These are phyloP conservation scores for Drosophila prolongata DNA, from an alignment of 2,888 invertebrate species.

Conservation along the genomic window DNA sequence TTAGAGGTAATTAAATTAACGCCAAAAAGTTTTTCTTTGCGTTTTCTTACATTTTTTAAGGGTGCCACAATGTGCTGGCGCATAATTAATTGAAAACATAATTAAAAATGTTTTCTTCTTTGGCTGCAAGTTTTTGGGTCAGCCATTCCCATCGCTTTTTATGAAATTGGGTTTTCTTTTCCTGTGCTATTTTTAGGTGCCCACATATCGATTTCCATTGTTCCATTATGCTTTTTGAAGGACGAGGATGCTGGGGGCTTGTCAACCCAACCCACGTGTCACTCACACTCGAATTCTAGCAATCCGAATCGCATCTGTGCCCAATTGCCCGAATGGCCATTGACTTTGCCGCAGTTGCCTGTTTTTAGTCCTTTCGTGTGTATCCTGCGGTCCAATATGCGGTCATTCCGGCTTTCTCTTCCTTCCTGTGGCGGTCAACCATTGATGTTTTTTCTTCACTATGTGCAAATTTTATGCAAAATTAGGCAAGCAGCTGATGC, in stretches of 20 bases:
- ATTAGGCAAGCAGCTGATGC: constrained; percentile 64
- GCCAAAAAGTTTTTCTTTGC: constrained; percentile 46
- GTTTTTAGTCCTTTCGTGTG: constrained; percentile 30
- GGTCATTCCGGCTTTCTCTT: constrained; percentile 41
- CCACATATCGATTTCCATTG: constrained; percentile 65
- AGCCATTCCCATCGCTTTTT: constrained; percentile 38
- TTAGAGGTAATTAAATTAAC: constrained; percentile 72
- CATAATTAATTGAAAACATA: constrained; percentile 80
- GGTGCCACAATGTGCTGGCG: constrained; percentile 60
- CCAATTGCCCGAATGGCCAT: constrained; percentile 70
- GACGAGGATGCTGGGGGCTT: constrained; percentile 12
- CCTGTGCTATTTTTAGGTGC: constrained; percentile 51
- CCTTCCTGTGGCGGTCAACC: constrained; percentile 20
- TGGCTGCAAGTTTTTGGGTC: constrained; percentile 41
- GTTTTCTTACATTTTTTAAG: constrained; percentile 7
- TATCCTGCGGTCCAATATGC: constrained; percentile 47
- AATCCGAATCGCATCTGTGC: constrained; percentile 64
- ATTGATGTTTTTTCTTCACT: constrained; percentile 31
- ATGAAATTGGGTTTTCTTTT: constrained; percentile 61
- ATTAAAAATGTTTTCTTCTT: constrained; percentile 56
- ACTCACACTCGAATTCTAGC: constrained; percentile 16
- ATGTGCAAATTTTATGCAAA: constrained; percentile 69
- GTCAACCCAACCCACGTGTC: constrained; percentile 40
- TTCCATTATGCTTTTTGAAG: constrained; percentile 43
- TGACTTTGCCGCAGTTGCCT: constrained; percentile 60